A percentile compares a stretch with the other conserved stretches of the same genome.
These are phyloP conservation scores for Drosophila mimetica DNA, from an alignment of 2,888 invertebrate species.

Conservation along the genomic window DNA sequence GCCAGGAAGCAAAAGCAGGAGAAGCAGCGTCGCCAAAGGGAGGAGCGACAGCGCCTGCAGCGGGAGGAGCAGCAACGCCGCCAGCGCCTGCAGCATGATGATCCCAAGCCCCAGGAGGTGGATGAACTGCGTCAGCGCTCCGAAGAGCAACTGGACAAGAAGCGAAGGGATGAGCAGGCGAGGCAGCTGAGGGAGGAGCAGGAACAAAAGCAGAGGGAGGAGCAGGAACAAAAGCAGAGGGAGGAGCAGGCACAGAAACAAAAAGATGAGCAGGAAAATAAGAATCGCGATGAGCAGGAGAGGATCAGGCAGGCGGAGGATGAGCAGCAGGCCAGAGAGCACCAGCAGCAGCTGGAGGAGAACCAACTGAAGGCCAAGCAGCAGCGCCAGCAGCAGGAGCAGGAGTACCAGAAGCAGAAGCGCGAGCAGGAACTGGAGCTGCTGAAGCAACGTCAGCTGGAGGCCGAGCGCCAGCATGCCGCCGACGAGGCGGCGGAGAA, in stretches of 20 bases:
- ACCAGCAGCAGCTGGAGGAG: slow-evolving; percentile 37
- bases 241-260: slow-evolving; percentile 38
- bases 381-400: slow-evolving; percentile 43
- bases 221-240: slow-evolving; percentile 33
- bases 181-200: slow-evolving; percentile 24
- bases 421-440: slow-evolving; percentile 62
- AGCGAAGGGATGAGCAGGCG: slow-evolving; percentile 30
- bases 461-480: slow-evolving; percentile 59
- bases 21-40: slow-evolving; percentile 42
- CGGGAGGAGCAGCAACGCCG: slow-evolving; percentile 38
- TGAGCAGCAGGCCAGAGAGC: slow-evolving; percentile 29
- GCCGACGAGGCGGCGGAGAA: slow-evolving; percentile 67
- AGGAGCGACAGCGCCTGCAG: slow-evolving; percentile 36
- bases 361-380: slow-evolving; percentile 43
- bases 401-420: slow-evolving; percentile 37
- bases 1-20: slow-evolving; percentile 55
- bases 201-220: slow-evolving; percentile 16
- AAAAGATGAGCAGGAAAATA: slow-evolving; percentile 30
- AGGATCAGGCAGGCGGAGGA: background rate
- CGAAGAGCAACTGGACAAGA: slow-evolving; percentile 2
- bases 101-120: slow-evolving; percentile 13
- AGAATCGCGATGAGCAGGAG: slow-evolving; percentile 10
- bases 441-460: slow-evolving; percentile 62
- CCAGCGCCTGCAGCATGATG: slow-evolving; percentile 28
- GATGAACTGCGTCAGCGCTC: slow-evolving; percentile 37